Evolutionary conservation across 1,140 invertebrate species (phyloP).

Genomic region (Aphaenogaster rudis): DNA sequence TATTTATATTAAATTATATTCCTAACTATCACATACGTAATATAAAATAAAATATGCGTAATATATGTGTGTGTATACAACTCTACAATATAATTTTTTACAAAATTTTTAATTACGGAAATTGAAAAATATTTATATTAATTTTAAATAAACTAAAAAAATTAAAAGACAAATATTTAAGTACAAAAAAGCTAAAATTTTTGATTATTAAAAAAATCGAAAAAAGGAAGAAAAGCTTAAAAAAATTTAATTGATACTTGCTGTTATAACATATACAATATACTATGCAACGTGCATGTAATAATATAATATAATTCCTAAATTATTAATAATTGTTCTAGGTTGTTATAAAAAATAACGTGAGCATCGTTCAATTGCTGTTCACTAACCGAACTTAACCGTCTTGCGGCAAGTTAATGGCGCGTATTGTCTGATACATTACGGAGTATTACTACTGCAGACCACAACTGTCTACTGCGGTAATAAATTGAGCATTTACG

Average conservation of each 20-base stretch:
- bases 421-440: slow-evolving; percentile 32
- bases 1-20: slow-evolving; percentile 3
- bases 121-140: not conserved
- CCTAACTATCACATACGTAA: not conserved
- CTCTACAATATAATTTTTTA: not conserved
- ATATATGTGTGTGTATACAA: not conserved
- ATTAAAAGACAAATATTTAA: not conserved
- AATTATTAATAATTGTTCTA: not conserved
- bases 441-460: slow-evolving; percentile 41
- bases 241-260: not conserved
- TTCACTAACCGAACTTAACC: slow-evolving; percentile 3
- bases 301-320: not conserved
- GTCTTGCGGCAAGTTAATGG: not conserved
- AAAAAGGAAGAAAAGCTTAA: not conserved
- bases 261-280: not conserved
- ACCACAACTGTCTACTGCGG: not conserved
- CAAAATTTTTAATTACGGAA: not conserved
- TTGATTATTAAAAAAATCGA: not conserved
- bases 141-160: not conserved
- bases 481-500: slow-evolving; percentile 36
- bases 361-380: not conserved
- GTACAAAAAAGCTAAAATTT: not conserved
- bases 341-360: slow-evolving; percentile 11
- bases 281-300: not conserved
- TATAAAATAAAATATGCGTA: not conserved